Evolutionary conservation across 2,113 vertebrate genomes (phyloP).

Genomic region (Dicerorhinus sumatrensis): DNA sequence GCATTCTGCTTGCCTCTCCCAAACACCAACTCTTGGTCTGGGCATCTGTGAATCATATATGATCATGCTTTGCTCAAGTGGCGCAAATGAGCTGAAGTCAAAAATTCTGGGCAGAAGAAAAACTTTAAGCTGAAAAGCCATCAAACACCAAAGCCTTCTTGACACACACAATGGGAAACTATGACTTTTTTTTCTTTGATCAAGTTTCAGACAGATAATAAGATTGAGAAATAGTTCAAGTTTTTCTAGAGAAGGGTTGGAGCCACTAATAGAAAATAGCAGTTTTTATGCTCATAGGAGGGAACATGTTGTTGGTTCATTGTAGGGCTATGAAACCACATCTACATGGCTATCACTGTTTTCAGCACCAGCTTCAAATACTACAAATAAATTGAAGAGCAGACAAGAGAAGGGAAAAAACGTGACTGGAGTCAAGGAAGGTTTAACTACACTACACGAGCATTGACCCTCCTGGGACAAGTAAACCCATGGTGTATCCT

Average conservation of each 20-base stretch:
- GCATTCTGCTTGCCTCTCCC: background rate
- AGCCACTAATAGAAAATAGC: background rate
- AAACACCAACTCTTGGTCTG: background rate
- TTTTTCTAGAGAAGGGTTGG: background rate
- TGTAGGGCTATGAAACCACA: background rate
- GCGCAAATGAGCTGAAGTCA: background rate
- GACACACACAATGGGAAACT: background rate
- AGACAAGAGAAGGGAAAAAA: background rate
- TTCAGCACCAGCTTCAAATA: background rate
- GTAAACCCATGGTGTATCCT: background rate
- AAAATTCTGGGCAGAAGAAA: background rate
- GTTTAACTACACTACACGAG: background rate
- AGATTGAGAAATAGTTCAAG: background rate
- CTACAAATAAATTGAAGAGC: background rate
- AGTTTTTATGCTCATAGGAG: too few relatives aligned
- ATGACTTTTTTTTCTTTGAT: background rate
- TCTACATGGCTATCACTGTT: background rate
- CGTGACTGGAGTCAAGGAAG: background rate
- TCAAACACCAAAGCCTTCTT: background rate
- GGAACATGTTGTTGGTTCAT: background rate
- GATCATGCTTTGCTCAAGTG: background rate
- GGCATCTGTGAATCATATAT: background rate
- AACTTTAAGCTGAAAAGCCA: background rate
- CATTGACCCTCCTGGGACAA: background rate
- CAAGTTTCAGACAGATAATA: background rate